A percentile compares a stretch with the other conserved stretches of the same genome.
Conservation (phyloP, 2,888 invertebrate species). For the Xylota sylvarum region DNA sequence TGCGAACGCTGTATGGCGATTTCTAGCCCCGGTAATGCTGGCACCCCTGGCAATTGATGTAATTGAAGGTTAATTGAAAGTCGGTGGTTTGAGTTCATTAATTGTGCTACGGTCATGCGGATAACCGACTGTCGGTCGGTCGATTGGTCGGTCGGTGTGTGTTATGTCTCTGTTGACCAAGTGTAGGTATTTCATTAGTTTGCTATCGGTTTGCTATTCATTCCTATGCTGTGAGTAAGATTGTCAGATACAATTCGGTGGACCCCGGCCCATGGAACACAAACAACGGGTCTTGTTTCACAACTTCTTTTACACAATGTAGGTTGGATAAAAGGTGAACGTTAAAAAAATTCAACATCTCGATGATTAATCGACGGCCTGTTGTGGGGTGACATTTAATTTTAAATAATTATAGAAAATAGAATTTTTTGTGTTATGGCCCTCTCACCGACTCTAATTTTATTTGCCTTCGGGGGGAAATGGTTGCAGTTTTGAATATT, state of each 20-base stretch:
- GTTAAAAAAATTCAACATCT: constrained; percentile 40
- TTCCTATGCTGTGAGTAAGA: constrained; percentile 13
- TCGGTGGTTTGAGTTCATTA: constrained; percentile 62
- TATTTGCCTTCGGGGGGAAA: neutral
- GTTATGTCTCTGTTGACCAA: constrained; percentile 52
- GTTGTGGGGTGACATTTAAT: constrained; percentile 34
- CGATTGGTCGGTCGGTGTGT: constrained; percentile 6
- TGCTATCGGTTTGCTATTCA: constrained; percentile 25
- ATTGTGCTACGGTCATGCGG: constrained; percentile 57
- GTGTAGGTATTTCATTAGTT: constrained; percentile 45
- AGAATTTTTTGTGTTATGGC: constrained; percentile 1
- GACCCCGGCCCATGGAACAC: constrained; percentile 2
- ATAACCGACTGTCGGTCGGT: constrained; percentile 2
- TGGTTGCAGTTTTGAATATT: constrained; percentile 8
- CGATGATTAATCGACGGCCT: constrained; percentile 47
- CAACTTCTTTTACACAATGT: constrained; percentile 43
- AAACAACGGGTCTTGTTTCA: constrained; percentile 55
- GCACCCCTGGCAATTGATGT: constrained; percentile 57
- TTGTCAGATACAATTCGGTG: constrained; percentile 17
- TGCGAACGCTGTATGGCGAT: constrained; percentile 20
- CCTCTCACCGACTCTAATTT: neutral
- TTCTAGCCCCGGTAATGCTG: neutral
- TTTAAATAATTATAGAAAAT: constrained; percentile 31
- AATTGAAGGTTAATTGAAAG: constrained; percentile 77
- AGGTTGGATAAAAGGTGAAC: constrained; percentile 59